Evolutionary conservation across 1,140 invertebrate genomes (phyloP), one percentile per base, ranked within the genome.

Genomic region (Drosophila tani): DNA sequence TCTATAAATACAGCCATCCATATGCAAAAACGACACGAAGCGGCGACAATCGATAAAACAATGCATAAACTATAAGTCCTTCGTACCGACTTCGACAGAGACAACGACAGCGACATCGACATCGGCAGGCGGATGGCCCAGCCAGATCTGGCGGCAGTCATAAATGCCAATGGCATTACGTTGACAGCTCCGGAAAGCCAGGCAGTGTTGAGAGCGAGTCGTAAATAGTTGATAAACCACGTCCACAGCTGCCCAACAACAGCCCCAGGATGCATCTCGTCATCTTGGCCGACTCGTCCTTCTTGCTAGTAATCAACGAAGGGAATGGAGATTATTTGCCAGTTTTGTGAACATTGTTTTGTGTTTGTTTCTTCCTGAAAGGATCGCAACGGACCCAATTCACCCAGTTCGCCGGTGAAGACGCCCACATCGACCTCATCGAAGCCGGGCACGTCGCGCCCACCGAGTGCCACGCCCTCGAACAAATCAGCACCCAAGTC

Each of bases 361-460:
- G n/a, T 57, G 21, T 1, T 27, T 63, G 3, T 62, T n/a, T 47
- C 53, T 9, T n/a, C 27, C n/a, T 3, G 11, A 43, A 41, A 93
- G 92, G 92, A 93, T 76, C 92, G 91, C 71, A 93, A 93, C 91
- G 92, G 92, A 70, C 92, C 92, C 45, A 79, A 70, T 50, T 93
- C 92, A n/a, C 92, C 92, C 24, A 91, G 79, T 29, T 93, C 92
- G 15, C 92, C 92, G 75, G 91, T 91, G 7, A 93, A 93, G 76
- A 92, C 92, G 53, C 92, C 92, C 78, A 91, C 92, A 75, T 93
- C 92, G 62, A 90, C 84, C 73, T 91, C 92, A 57, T 92, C 91
- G 65, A 92, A 91, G 67, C 83, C 84, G 70, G 90, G 82, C 66
- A 75, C 66, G 43, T 92, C 92, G 65, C 85, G 92, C 45, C 91